Base-by-base conservation (phyloP, 2,113 vertebrate species). In the Tamias sibiricus region DNA sequence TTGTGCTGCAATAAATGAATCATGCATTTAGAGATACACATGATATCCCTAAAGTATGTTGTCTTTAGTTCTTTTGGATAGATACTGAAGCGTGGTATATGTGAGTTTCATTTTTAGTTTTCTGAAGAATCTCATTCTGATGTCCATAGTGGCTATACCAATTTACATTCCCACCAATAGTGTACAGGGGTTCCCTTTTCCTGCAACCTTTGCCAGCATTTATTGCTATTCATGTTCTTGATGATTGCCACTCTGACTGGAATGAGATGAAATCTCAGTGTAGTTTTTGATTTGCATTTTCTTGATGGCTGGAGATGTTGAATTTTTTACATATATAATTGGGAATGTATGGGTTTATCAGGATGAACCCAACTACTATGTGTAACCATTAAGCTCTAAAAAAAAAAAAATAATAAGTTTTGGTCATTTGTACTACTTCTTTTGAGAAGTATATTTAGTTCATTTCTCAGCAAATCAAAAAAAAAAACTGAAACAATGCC, bases 401-500 rank as follows among this genome's bases (percentile, higher is more conserved):
- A 49, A 54, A 54, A 52, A 52, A 54, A 54, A 19, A 57, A 57
- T 24, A 57, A 24, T 57, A 57, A 57, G 20, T 57, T 17, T 69
- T 69, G 35, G 16, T 32, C 35, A n/a, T 69, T 69, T 69, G 66
- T 69, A 69, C 2, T 69, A n/a, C 35, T 69, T 69, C 9, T 62
- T 68, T n/a, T 69, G 66, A 69, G 32, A 69, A n/a, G 35, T 69
- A 24, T 69, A 35, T 69, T 69, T 17, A n/a, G 17, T 69, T 69
- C 66, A 88, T 8, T 12, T 69, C 35, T 49, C 62, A 72, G 66
- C 30, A 52, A 85, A 26, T 32, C 0, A 40, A 12, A 4, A 5
- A 17, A 47, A 52, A 52, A 77, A 91, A 76, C 76, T 87, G 57
- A 95, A 97, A 84, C 16, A 95, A 85, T 95, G 32, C 28, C 66